Conservation (phyloP, 2,888 invertebrate genomes). For the Chorisops tibialis region DNA sequence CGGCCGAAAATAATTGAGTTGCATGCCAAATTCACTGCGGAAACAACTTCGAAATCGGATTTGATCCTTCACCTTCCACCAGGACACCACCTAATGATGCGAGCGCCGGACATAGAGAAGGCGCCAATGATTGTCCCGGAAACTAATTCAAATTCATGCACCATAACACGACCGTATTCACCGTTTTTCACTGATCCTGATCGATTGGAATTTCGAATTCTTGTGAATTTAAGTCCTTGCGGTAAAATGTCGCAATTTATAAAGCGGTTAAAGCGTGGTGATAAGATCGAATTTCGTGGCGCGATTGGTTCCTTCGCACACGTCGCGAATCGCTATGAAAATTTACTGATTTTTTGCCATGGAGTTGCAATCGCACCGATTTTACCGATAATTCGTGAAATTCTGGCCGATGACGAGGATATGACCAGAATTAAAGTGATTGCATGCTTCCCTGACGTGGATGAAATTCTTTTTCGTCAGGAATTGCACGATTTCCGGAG, state of each 20-base stretch:
- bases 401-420: constrained; percentile 66
- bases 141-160: constrained; percentile 20
- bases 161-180: constrained; percentile 46
- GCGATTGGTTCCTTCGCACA: constrained; percentile 64
- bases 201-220: constrained; percentile 55
- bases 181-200: constrained; percentile 44
- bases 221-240: constrained; percentile 59
- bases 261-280: constrained; percentile 51
- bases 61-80: constrained; percentile 43
- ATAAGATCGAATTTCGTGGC: constrained; percentile 65
- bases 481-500: constrained; percentile 58
- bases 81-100: constrained; percentile 38
- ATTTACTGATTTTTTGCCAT: constrained; percentile 60
- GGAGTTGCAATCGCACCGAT: constrained; percentile 76
- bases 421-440: constrained; percentile 61
- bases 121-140: too few species aligned
- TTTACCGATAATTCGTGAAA: constrained; percentile 59
- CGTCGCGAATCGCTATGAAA: constrained; percentile 50
- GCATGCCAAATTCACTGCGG: constrained; percentile 37
- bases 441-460: constrained; percentile 59
- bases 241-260: constrained; percentile 61
- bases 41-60: constrained; percentile 32
- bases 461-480: constrained; percentile 61
- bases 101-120: constrained; percentile 23
- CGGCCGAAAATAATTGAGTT: constrained; percentile 37